phyloP scores from a whole-genome alignment of 2,797 vertebrate species.

The Sternotherus odoratus region DNA sequence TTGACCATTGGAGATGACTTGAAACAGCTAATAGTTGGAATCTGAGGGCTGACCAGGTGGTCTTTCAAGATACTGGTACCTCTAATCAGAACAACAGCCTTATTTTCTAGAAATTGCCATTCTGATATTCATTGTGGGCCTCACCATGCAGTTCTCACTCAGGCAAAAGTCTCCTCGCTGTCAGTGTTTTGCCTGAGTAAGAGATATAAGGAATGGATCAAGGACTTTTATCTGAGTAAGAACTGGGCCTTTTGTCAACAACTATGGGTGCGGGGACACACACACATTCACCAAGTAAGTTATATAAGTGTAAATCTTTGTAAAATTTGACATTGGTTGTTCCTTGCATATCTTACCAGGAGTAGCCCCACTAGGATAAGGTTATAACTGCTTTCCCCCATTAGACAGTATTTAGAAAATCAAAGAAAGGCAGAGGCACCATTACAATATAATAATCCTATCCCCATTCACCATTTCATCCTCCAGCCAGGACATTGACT shows the following conservation, averaged over 20 bases:
- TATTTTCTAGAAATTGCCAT: background rate
- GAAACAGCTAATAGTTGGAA: background rate
- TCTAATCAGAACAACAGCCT: background rate
- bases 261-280: background rate
- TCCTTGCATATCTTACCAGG: background rate
- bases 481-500: background rate
- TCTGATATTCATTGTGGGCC: rapidly evolving
- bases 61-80: background rate
- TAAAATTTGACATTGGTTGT: background rate
- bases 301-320: background rate
- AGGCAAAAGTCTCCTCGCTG: background rate
- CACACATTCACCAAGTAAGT: slow-evolving; percentile 10
- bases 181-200: background rate
- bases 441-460: background rate
- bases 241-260: background rate
- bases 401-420: background rate
- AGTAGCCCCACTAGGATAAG: background rate
- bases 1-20: background rate
- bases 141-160: background rate
- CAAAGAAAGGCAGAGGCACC: background rate
- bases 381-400: background rate
- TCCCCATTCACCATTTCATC: background rate
- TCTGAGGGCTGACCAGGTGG: background rate
- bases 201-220: background rate
- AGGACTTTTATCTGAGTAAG: background rate